Percentiles rank a stretch among this genome's conserved stretches.
These are phyloP conservation scores for Apteryx mantelli DNA, from an alignment of 2,113 vertebrate genomes.

Conservation along the genomic window DNA sequence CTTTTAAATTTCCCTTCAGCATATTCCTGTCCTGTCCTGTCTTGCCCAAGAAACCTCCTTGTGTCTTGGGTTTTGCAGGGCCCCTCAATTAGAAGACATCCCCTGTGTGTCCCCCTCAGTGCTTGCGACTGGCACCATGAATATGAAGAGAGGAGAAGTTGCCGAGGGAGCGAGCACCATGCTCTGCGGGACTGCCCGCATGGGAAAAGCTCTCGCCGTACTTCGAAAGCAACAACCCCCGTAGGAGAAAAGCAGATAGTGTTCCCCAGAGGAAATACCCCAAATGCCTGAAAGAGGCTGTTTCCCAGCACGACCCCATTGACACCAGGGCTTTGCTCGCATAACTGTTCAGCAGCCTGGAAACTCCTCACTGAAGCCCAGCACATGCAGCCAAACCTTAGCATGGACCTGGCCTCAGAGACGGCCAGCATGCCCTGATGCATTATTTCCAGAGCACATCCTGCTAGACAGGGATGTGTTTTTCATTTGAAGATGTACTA, in stretches of 20 bases:
- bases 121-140: not conserved
- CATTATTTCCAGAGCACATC: constrained; percentile 47
- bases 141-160: not conserved
- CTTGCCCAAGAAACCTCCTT: not conserved
- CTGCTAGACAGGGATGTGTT: not conserved
- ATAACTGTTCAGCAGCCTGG: not conserved
- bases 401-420: not conserved
- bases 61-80: not conserved
- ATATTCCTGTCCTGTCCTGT: accelerated
- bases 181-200: not conserved
- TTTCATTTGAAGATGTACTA: constrained; percentile 38
- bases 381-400: not conserved
- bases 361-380: constrained; percentile 14
- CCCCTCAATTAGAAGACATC: not conserved
- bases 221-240: accelerated
- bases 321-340: not conserved
- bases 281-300: not conserved
- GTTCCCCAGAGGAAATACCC: not conserved
- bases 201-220: not conserved
- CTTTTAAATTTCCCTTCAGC: not conserved
- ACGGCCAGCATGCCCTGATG: not conserved
- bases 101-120: accelerated
- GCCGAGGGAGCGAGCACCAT: not conserved
- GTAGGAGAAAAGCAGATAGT: not conserved
- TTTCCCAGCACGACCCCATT: not conserved